Evolutionary conservation across 2,797 vertebrate species (phyloP).

Genomic region (Tinamus major): DNA sequence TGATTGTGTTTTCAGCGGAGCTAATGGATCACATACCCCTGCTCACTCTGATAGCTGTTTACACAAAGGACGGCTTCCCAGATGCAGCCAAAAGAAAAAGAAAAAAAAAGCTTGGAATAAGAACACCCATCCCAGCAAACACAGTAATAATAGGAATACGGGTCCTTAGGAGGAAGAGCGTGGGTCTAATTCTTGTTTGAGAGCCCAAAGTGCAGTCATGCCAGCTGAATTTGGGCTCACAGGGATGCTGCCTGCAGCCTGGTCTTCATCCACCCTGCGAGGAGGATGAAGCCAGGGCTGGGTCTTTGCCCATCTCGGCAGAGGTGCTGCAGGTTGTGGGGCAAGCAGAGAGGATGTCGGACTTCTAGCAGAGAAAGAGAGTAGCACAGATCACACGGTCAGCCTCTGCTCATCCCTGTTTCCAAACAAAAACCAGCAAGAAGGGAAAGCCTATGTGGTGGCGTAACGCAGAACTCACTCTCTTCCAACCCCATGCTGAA

Average conservation of each 20-base stretch:
- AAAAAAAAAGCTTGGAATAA: slow-evolving; percentile 29
- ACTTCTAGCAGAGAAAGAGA: background rate
- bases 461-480: background rate
- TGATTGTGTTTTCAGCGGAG: slow-evolving; percentile 86
- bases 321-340: rapidly evolving
- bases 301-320: background rate
- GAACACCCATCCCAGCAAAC: slow-evolving; percentile 8
- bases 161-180: background rate
- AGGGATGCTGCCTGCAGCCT: background rate
- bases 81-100: slow-evolving; percentile 71
- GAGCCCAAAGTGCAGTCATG: background rate
- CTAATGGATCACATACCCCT: slow-evolving; percentile 86
- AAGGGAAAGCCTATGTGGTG: background rate
- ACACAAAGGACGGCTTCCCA: slow-evolving; percentile 79
- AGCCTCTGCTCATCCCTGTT: rapidly evolving
- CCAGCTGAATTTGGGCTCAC: too few relatives aligned
- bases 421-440: background rate
- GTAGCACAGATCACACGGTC: rapidly evolving
- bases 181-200: slow-evolving; percentile 42
- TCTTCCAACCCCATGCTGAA: slow-evolving; percentile 4
- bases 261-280: background rate
- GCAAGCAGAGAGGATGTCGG: background rate
- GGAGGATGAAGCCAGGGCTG: background rate
- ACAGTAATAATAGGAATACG: slow-evolving; percentile 53
- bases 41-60: slow-evolving; percentile 81